Evolutionary conservation across 30 jellyfish, hydroid and myxozoan species (phyloP), one percentile per base, ranked within the genome.

Genomic region (Clytia hemisphaerica): DNA sequence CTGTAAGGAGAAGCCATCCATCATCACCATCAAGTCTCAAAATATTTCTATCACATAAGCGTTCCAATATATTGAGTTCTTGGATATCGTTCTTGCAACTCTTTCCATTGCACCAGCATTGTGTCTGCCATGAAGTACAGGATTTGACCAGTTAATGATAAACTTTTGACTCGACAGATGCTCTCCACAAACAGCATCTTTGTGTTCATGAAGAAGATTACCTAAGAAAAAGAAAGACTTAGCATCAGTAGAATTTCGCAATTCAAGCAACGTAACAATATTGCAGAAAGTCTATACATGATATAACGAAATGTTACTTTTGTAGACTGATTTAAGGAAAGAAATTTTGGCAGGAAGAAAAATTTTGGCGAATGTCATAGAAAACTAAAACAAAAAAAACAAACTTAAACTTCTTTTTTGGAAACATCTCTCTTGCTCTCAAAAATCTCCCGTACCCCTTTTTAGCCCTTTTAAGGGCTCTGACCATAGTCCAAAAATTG

Each of bases 101-200:
- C 94, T 6, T 93, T 93, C 99, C 99, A 92, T 65, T 92, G 99
- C 12, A 92, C 99, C 61, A 84, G 73, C 25, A 92, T 25, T 28
- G 88, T 86, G 53, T 92, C 99, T 14, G 78, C 99, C 44, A 92
- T 38, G 46, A 37, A 57, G 33, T 63, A 77, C 31, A 92, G 66
- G 15, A 92, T 72, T 63, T 80, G 68, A 4, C 95, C 99, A 28
- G 99, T 47, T 34, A 92, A 73, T 6, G 99, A 92, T 7, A 92
- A 47, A 7, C 96, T 68, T 48, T 78, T 84, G 45, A 92, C 99
- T 62, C 99, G 83, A 64, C 99, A 92, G 9, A 92, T 84, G 58
- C 99, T 92, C 76, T 92, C 99, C 29, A 92, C 92, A 66, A 78
- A 92, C 9, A 92, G 85, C 35, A 83, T 70, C 53, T 53, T 77